Evolutionary conservation across 1,140 invertebrate genomes (phyloP), one percentile per base, ranked within the genome.

Genomic region (Apis cerana): DNA sequence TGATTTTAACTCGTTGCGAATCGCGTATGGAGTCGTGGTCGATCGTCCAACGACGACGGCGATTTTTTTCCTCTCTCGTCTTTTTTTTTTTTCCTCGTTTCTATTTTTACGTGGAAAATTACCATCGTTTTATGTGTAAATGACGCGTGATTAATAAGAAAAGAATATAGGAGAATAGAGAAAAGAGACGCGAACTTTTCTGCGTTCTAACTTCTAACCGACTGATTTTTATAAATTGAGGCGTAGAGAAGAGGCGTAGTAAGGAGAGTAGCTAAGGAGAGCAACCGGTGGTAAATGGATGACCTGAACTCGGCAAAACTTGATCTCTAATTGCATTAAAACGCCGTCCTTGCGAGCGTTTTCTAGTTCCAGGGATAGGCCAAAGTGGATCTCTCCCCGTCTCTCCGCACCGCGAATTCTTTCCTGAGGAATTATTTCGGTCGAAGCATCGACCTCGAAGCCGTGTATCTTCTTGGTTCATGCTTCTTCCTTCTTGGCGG

Each of bases 371-470:
- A 17, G 50, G 43, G 10, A 68, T 19, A 15, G 27, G 27, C 9
- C 12, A 13, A 11, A 10, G n/a, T 54, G 19, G 61, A 52, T n/a
- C 50, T 33, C 33, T 33, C 33, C n/a, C 15, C 43, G 56, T 15
- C 19, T 48, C 10, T 58, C 21, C 7, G 13, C 15, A 23, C 9
- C 2, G 2, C 27, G 17, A 61, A 19, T 76, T 65, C 50, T 50
- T n/a, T 4, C 13, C 17, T 33, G 65, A 50, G 50, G 52, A 43
- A 78, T 59, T 78, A 78, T 78, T 78, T 78, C 54, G 54, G 54
- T 78, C 75, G 62, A n/a, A 27, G 21, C 54, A 11, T 75, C 75
- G 54, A 59, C 76, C 65, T 69, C 65, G 76, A 58, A 21, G 17
- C 65, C 17, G 10, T 17, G 15, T 11, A 43, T 43, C 33, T 43